Evolutionary conservation across 1,140 invertebrate species (phyloP), one percentile per base, ranked within the genome.

Genomic region (Eurosta solidaginis): DNA sequence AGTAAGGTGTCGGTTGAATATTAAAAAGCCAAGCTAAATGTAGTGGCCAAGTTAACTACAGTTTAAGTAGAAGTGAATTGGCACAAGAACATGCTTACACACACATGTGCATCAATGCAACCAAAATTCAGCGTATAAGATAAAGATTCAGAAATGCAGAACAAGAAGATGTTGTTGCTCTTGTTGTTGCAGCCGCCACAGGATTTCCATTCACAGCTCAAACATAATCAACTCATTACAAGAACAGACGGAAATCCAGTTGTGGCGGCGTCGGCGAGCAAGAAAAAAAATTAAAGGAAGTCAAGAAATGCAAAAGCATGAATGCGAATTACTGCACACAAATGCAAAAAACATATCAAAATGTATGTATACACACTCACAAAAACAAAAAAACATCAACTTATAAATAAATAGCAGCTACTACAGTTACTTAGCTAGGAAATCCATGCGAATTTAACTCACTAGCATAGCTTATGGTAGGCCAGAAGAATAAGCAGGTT

Each of bases 171-270:
- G 25, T 36, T 25, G 42, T 49, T 45, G 44, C 14, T 50, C 33
- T 52, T 25, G 50, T 25, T 54, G 52, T 9, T n/a, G 12, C 25
- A 25, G 44, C n/a, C 73, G 42, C 40, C 25, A 29, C 52, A 44
- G 42, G 27, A 77, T 77, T 44, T 44, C 50, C 33, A 78, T 76
- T 33, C 74, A 76, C 76, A 78, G 50, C 74, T n/a, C 78, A 78
- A 79, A 79, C 78, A 79, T 79, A 79, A 79, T 79, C 78, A 79
- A 79, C 78, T 77, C 78, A 79, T 79, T 79, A 79, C 78, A 77
- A 54, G 75, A 79, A 79, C 78, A 79, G 78, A 79, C 78, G 75
- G 78, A 78, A 78, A 74, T 78, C 77, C 45, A 49, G 75, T 52
- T 52, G 50, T 54, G 75, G 47, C 29, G 44, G 63, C 59, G 75